Conservation (phyloP, 2,113 vertebrate species). For the Tapirus terrestris region DNA sequence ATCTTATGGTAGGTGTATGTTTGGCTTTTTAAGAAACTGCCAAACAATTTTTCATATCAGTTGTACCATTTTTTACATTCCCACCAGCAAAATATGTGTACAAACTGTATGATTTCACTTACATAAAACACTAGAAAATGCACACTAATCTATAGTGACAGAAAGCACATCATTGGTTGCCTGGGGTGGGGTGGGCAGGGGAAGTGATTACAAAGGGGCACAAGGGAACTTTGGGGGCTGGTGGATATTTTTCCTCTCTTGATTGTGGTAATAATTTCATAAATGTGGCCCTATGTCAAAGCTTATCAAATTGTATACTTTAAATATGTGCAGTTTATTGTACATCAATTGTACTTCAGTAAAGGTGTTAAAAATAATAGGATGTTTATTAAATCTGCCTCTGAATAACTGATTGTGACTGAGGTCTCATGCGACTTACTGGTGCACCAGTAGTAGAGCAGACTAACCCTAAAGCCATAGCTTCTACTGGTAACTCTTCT, state of each 20-base stretch:
- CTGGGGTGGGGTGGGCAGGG: too few relatives aligned
- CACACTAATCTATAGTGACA: too few relatives aligned
- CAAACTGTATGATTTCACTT: background rate
- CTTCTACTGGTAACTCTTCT: background rate
- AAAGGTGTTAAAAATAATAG: background rate
- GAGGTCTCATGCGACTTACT: background rate
- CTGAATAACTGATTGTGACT: background rate
- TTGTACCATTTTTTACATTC: background rate
- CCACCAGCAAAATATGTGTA: background rate
- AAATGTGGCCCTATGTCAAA: background rate
- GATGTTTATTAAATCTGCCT: background rate
- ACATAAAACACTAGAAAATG: background rate
- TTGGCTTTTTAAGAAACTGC: background rate
- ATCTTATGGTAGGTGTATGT: background rate
- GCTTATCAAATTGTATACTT: background rate
- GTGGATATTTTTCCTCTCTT: background rate
- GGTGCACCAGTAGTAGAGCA: background rate
- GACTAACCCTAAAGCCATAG: background rate
- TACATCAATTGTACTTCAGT: background rate
- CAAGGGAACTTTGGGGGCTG: background rate
- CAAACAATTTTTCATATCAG: background rate
- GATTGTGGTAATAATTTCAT: background rate
- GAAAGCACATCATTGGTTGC: too few relatives aligned
- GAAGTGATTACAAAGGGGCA: too few relatives aligned
- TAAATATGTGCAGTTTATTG: background rate